phyloP scores from a whole-genome alignment of 2,113 vertebrate species.

The Otolemur garnettii region DNA sequence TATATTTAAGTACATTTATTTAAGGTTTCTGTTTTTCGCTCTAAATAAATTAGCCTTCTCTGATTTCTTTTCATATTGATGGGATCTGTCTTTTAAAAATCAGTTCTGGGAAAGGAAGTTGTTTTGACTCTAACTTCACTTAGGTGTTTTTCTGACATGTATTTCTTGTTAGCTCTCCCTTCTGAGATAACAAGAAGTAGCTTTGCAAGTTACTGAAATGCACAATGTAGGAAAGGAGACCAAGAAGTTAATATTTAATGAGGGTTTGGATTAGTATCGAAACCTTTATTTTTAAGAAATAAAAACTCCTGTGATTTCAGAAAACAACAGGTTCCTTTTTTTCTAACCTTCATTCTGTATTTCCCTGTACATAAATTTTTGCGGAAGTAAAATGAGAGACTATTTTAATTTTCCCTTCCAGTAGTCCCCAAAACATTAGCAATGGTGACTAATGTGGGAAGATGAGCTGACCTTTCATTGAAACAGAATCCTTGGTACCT shows the following conservation, averaged over 20 bases:
- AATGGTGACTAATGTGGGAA: slow-evolving; percentile 70
- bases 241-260: slow-evolving; percentile 52
- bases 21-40: slow-evolving; percentile 31
- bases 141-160: background rate
- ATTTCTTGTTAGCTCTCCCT: slow-evolving; percentile 37
- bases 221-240: background rate
- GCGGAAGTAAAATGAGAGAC: slow-evolving; percentile 78
- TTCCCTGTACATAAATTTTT: background rate
- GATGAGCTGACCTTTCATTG: slow-evolving; percentile 85
- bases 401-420: slow-evolving; percentile 81
- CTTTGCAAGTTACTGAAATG: slow-evolving; percentile 64
- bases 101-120: background rate
- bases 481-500: slow-evolving; percentile 81
- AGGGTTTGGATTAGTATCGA: slow-evolving; percentile 58
- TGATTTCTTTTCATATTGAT: background rate
- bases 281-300: slow-evolving; percentile 31
- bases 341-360: slow-evolving; percentile 26
- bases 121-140: slow-evolving; percentile 36
- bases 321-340: background rate
- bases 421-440: slow-evolving; percentile 81
- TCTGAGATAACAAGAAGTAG: background rate
- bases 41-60: background rate
- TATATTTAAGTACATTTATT: slow-evolving; percentile 30
- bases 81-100: slow-evolving; percentile 37
- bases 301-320: background rate